A percentile compares a stretch with the other conserved stretches of the same genome.
phyloP scores from a whole-genome alignment of 35 echinoderm and acorn worm genomes.

The Ptychodera flava region DNA sequence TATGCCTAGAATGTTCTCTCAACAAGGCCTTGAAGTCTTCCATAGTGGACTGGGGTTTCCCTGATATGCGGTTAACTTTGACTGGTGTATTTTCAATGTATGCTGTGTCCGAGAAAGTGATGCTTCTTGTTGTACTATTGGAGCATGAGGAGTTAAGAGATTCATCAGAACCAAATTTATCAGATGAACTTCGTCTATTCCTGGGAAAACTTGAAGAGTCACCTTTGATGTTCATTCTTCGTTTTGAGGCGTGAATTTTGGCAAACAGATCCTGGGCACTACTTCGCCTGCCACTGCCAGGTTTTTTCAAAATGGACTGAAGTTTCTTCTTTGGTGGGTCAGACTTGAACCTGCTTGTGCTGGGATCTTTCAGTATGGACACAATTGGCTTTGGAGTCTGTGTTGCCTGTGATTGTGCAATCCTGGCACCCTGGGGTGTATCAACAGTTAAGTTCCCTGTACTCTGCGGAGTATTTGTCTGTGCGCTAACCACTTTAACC shows the following conservation, averaged over 20 bases:
- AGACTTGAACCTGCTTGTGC: not conserved
- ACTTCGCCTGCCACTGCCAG: constrained; percentile 11
- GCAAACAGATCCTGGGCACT: constrained; percentile 23
- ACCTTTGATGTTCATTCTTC: not conserved
- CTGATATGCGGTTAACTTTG: constrained; percentile 67
- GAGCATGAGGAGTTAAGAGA: not conserved
- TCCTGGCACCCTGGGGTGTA: not conserved
- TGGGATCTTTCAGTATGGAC: not conserved
- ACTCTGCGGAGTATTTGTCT: not conserved
- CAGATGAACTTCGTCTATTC: not conserved
- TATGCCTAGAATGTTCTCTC: constrained; percentile 39
- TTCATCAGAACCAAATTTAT: constrained; percentile 7
- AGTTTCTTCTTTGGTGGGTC: constrained; percentile 41
- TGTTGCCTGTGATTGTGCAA: not conserved
- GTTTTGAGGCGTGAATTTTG: constrained; percentile 48
- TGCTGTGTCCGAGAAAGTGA: constrained; percentile 84
- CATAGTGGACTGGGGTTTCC: constrained; percentile 80
- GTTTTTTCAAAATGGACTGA: constrained; percentile 77
- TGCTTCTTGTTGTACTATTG: constrained; percentile 29
- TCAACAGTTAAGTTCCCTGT: not conserved
- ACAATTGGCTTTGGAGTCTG: not conserved
- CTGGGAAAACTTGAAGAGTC: not conserved
- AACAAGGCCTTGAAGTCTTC: constrained; percentile 78
- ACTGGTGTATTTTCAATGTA: constrained; percentile 83
- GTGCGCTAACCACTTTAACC: not conserved